These are phyloP conservation scores for Sceliomorpha sp. DNA, from an alignment of 2,888 invertebrate genomes.

Conservation along the genomic window DNA sequence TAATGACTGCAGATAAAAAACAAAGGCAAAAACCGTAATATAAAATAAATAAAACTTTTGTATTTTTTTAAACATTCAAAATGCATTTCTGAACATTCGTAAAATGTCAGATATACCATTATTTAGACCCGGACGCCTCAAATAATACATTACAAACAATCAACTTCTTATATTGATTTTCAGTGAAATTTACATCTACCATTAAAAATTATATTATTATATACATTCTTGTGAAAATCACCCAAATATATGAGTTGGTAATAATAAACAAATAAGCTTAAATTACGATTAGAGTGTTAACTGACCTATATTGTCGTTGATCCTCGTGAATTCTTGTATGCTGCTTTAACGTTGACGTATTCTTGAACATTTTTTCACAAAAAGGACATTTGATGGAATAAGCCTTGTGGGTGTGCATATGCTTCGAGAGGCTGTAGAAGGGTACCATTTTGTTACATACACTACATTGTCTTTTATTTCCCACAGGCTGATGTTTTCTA, in stretches of 20 bases:
- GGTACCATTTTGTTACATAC: conserved; percentile 76
- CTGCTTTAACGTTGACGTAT: conserved; percentile 76
- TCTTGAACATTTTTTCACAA: conserved; percentile 79
- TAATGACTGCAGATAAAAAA: too few relatives aligned
- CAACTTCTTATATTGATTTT: too few relatives aligned
- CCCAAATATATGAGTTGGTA: not conserved
- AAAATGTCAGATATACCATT: too few relatives aligned
- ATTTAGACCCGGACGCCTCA: too few relatives aligned
- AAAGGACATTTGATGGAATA: conserved; percentile 77
- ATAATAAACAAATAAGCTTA: too few relatives aligned
- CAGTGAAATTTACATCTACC: too few relatives aligned
- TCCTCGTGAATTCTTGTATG: conserved; percentile 78
- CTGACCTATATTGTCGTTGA: conserved; percentile 71
- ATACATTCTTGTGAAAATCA: not conserved
- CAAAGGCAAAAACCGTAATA: too few relatives aligned
- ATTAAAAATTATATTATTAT: too few relatives aligned
- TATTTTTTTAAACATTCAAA: too few relatives aligned
- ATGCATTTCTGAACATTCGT: too few relatives aligned
- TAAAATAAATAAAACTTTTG: too few relatives aligned
- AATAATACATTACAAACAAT: too few relatives aligned
- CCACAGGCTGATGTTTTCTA: conserved; percentile 75
- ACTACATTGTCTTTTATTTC: conserved; percentile 74
- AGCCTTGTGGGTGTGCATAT: conserved; percentile 78
- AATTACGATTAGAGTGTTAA: not conserved
- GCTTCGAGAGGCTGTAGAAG: conserved; percentile 77